Conservation (phyloP, 2,888 invertebrate species). For the Helleia helle region DNA sequence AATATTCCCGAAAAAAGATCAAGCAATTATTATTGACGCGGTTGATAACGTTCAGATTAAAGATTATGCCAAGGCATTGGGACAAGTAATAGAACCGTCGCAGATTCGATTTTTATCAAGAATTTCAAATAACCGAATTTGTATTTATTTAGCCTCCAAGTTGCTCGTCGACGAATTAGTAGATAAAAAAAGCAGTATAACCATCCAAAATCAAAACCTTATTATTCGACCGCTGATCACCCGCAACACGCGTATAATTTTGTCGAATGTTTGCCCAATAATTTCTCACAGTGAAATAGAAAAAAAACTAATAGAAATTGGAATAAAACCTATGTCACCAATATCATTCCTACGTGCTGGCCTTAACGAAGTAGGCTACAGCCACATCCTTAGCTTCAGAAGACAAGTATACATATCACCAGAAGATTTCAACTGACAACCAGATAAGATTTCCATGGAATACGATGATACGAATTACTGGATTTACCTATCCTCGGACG, state of each 20-base stretch:
- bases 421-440: background rate
- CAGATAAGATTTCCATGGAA: background rate
- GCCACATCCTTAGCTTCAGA: background rate
- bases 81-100: conserved; percentile 11
- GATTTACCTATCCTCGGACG: background rate
- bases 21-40: conserved; percentile 13
- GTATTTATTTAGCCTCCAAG: conserved; percentile 10
- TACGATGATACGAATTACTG: background rate
- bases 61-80: conserved; percentile 10
- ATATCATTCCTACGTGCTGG: background rate
- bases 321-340: background rate
- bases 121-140: conserved; percentile 14
- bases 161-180: conserved; percentile 3
- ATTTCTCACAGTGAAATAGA: conserved; percentile 2
- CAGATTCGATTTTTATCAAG: conserved; percentile 12
- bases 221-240: conserved; percentile 5
- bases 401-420: background rate
- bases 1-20: conserved; percentile 12
- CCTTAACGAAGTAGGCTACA: background rate
- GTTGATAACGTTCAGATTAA: conserved; percentile 12
- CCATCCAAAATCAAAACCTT: conserved; percentile 4
- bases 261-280: conserved; percentile 2
- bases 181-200: background rate
- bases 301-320: background rate
- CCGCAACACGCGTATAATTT: background rate